Evolutionary conservation across 2,113 vertebrate species (phyloP).

Genomic region (Acanthisitta chloris): DNA sequence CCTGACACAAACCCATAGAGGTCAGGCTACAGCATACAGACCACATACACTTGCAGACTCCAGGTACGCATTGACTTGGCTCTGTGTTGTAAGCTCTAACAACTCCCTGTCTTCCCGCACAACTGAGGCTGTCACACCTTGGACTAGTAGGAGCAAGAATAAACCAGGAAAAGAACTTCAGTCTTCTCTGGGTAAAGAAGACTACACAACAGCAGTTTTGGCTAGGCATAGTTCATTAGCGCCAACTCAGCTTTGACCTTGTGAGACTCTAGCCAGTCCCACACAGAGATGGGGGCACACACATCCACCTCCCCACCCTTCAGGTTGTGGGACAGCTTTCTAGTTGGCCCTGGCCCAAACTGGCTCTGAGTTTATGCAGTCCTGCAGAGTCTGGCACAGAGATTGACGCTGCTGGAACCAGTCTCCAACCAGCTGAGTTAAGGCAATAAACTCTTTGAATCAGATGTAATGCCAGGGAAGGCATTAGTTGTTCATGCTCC

Average conservation of each 20-base stretch:
- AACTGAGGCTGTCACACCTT: neutral
- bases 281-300: accelerated
- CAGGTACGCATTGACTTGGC: neutral
- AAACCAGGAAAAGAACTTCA: neutral
- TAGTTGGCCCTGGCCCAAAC: neutral
- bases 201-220: neutral
- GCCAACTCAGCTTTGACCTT: neutral
- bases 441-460: neutral
- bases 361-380: accelerated
- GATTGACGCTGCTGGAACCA: neutral
- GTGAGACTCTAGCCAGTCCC: neutral
- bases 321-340: neutral
- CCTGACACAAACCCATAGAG: neutral
- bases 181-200: neutral
- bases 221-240: neutral
- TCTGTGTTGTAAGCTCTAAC: neutral
- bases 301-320: neutral
- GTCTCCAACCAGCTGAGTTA: neutral
- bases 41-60: neutral
- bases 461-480: neutral
- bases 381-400: neutral
- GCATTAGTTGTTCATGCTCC: neutral
- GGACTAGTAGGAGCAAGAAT: neutral
- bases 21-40: neutral
- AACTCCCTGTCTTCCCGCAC: neutral